Evolutionary conservation across 2,113 vertebrate genomes (phyloP).

Genomic region (Laticauda colubrina): DNA sequence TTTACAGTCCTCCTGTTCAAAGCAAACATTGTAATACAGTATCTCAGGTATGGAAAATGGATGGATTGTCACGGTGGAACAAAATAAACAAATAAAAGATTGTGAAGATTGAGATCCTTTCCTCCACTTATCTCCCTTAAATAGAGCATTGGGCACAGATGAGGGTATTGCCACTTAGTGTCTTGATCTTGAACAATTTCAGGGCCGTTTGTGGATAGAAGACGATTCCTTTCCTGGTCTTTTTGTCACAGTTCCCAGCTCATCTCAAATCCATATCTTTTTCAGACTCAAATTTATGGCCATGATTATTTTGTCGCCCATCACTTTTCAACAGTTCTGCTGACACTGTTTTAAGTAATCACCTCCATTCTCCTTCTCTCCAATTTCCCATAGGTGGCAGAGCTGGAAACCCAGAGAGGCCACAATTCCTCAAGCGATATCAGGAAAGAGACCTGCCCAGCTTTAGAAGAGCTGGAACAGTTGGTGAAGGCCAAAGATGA

Average conservation of each 20-base stretch:
- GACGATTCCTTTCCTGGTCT: not conserved
- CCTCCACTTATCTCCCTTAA: not conserved
- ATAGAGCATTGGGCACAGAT: not conserved
- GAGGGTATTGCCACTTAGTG: not conserved
- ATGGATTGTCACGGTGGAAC: not conserved
- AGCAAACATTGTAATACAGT: not conserved
- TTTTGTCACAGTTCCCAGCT: not conserved
- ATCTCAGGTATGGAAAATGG: not conserved
- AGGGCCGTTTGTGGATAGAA: not conserved
- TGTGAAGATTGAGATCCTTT: not conserved
- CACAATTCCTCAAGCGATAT: conserved; percentile 69
- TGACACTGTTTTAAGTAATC: not conserved
- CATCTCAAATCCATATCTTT: not conserved
- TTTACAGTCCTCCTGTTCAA: not conserved
- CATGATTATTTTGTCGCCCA: not conserved
- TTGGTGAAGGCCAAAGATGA: conserved; percentile 91
- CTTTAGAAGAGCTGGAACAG: conserved; percentile 85
- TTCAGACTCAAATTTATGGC: not conserved
- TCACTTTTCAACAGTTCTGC: not conserved
- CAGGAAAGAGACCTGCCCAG: conserved; percentile 82
- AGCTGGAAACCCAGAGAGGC: conserved; percentile 81
- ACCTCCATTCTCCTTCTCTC: not conserved
- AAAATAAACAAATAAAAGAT: not conserved
- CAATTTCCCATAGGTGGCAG: conserved; percentile 75
- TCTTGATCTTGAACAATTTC: not conserved